Evolutionary conservation across 2,797 vertebrate genomes (phyloP).

Genomic region (Melanotaenia parkinsoni): DNA sequence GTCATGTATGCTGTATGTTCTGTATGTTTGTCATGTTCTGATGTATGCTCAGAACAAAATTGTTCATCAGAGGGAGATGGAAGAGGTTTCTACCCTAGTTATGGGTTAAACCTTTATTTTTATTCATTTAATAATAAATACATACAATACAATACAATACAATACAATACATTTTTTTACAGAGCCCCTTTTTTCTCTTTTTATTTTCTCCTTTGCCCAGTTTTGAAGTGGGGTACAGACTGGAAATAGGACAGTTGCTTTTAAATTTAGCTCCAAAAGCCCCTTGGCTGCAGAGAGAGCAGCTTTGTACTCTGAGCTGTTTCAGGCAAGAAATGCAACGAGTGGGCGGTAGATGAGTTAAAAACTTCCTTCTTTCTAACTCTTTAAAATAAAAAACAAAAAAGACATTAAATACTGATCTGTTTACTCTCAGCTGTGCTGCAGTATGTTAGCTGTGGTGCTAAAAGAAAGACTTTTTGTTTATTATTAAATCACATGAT

Average conservation of each 20-base stretch:
- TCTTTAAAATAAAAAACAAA: conserved; percentile 29
- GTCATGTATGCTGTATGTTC: background rate
- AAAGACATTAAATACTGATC: conserved; percentile 49
- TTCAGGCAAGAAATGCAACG: conserved; percentile 58
- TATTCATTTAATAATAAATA: background rate
- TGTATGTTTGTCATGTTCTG: too few species aligned
- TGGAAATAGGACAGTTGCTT: conserved; percentile 81
- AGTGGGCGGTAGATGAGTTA: conserved; percentile 49
- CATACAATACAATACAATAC: too few species aligned
- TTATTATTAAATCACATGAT: conserved; percentile 8
- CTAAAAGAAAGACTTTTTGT: conserved; percentile 7
- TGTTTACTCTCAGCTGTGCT: conserved; percentile 30
- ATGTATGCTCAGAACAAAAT: background rate
- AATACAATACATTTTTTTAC: too few species aligned
- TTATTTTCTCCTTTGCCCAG: conserved; percentile 62
- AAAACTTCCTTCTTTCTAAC: conserved; percentile 58
- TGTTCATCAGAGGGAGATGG: background rate
- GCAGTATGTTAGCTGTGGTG: conserved; percentile 16
- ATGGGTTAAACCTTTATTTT: background rate
- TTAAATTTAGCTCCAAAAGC: conserved; percentile 83
- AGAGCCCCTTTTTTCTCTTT: too few species aligned
- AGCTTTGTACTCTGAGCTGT: conserved; percentile 77
- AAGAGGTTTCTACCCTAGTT: conserved; percentile 16
- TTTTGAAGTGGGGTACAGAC: conserved; percentile 70
- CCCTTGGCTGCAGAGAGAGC: conserved; percentile 74